Evolutionary conservation across 1,140 invertebrate genomes (phyloP), one percentile per base, ranked within the genome.

Genomic region (Drosophila albomicans): DNA sequence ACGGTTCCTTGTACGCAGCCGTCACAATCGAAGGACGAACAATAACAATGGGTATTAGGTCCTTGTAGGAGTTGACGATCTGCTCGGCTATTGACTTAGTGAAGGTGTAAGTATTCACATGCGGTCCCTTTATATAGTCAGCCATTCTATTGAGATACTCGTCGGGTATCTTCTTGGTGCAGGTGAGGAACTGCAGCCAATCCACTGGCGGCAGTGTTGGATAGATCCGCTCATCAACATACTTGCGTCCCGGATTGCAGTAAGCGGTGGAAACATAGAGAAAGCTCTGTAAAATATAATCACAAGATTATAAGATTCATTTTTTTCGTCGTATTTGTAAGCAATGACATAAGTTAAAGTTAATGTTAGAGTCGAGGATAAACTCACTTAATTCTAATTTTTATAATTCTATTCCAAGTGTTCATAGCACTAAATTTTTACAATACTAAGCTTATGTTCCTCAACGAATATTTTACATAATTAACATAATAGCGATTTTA

Each of bases 1-100:
- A 96, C 0, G 96, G 96, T 90, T 97, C 96, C 70, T 94, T 94
- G 84, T 95, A 94, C 0, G 96, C 95, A 0, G 95, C 96, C 3
- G 96, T 96, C 1, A 97, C 95, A 59, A 99, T 99, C 1, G 98
- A 99, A 0, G 98, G 98, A 75, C 98, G 93, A 0, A 99, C 96
- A 72, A 99, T 98, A 11, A 97, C 96, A 3, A 97, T 94, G 0
- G 98, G 98, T 52, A 99, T 85, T 8, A 94, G 92, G 1, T 91
- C 78, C 1, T 94, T 93, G 84, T 96, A 94, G 68, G 95, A 93
- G 57, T 94, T 91, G 51, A 97, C 91, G 59, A 98, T 94, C 56
- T 95, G 94, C 84, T 98, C 97, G 0, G 97, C 97, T 61, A 98
- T 93, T 0, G 96, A 95, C 93, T 98, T 98, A 0, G 97, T 98